Evolutionary conservation across 2,888 invertebrate species (phyloP), one percentile per base, ranked within the genome.

Genomic region (Trachelus iudaicus): DNA sequence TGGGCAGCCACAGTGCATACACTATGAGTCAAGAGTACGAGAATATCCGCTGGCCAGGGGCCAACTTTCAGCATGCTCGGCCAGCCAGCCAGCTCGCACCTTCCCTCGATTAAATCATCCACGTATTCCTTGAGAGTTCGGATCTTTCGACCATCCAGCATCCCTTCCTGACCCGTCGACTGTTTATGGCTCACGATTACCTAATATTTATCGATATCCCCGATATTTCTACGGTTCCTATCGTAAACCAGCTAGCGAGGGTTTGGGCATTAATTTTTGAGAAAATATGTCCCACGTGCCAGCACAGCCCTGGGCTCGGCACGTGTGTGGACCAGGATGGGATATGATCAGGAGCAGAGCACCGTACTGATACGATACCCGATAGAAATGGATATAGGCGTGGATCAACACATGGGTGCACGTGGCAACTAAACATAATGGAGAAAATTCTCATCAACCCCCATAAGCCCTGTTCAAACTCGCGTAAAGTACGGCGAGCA

Each of bases 21-120:
- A 77, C 83, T 87, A 86, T 86, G 85, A 84, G 82, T 78, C 80
- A 71, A 34, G 31, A 80, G 80, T 81, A 86, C 84, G 85, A 86
- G 87, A 89, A 89, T 89, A 88, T 88, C 84, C 83, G 80, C 84
- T 89, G 89, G 89, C 87, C 82, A 78, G 75, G 78, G 82, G 88
- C 89, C 89, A 89, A 88, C 83, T 84, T 77, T 78, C 83, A 82
- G 83, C 81, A 80, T 78, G 76, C 23, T 56, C 9, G 23, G 23
- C 23, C 15, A 23, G 40, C 40, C 9, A 40, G 40, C 15, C 56
- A 23, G 56, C 56, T 23, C 56, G 56, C 56, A 56, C 56, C 56
- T 56, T 56, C 6, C 56, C 56, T 9, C 9, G 23, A 23, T 56
- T 56, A 56, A 56, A 56, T 56, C 56, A 15, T 56, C 56, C 56